These are phyloP conservation scores for Chaetophractus vellerosus DNA, from an alignment of 2,797 vertebrate species.

Conservation along the genomic window DNA sequence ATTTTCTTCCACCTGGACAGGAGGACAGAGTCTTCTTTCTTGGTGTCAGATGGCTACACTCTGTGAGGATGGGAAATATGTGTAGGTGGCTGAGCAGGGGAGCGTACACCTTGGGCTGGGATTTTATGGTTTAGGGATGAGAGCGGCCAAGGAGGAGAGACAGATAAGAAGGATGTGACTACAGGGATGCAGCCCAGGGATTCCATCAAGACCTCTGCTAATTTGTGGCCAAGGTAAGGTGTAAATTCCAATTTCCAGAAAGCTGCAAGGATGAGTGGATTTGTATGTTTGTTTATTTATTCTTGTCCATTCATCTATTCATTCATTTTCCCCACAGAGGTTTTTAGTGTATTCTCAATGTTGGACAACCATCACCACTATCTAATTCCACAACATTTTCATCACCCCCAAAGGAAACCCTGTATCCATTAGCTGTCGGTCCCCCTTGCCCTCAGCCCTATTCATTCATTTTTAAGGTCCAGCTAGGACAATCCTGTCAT, in stretches of 20 bases:
- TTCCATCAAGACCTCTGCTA: neutral
- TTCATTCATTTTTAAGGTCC: neutral
- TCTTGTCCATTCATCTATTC: conserved; percentile 2
- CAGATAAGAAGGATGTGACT: neutral
- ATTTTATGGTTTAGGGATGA: neutral
- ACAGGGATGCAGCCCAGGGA: neutral
- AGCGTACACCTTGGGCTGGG: neutral
- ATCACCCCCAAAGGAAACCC: neutral
- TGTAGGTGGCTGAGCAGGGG: neutral
- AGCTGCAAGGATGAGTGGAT: conserved; percentile 4
- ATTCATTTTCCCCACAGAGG: neutral
- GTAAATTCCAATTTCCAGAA: conserved; percentile 37
- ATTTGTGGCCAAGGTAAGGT: neutral
- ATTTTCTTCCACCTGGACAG: neutral
- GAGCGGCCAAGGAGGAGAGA: neutral
- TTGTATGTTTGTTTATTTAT: conserved; percentile 40
- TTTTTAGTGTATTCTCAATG: conserved; percentile 34
- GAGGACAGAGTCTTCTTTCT: neutral
- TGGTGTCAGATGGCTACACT: neutral
- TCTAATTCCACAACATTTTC: conserved; percentile 35
- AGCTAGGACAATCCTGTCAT: neutral
- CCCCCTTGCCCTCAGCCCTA: neutral
- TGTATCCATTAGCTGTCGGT: neutral
- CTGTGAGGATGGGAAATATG: neutral
- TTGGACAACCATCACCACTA: neutral